Evolutionary conservation across 1,140 invertebrate genomes (phyloP), one percentile per base, ranked within the genome.

Genomic region (Penaeus chinensis): DNA sequence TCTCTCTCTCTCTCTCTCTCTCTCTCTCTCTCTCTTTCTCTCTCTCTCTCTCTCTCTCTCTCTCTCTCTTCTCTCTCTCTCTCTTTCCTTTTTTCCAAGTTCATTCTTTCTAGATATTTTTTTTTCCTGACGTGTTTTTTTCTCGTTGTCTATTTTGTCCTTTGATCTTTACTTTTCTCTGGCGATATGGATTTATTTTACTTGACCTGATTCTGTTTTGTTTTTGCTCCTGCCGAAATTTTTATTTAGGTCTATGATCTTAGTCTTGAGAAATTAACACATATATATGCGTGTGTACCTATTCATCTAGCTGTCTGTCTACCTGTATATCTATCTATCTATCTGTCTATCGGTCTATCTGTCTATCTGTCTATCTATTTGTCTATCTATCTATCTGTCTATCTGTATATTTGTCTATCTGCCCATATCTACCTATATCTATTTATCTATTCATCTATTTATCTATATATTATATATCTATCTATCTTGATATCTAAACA

Each of bases 81-180:
- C 27, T 37, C 27, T 77, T 19, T 47, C 5, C 32, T 37, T 47
- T 77, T 77, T 37, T 47, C 27, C 13, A 37, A 27, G 27, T 77
- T 37, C 74, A 27, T 77, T 47, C 74, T 37, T 19, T 37, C 74
- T 77, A 32, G 79, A 18, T 61, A 18, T 20, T 81, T 60, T 81
- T 24, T 62, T 60, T 18, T 37, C 60, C 78, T 42, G 37, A 42
- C 7, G 37, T 42, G 4, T 42, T 42, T 42, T 42, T 32, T 32
- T 24, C 11, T 71, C n/a, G 27, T 62, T 27, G 27, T 27, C 79
- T 54, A 16, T 54, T 54, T 54, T 54, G 11, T 54, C 54, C 54
- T 54, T 54, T 54, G 54, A 54, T 54, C 54, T 16, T 54, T 54
- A 54, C 16, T 54, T 54, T 54, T 54, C 54, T 54, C 10, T 54